A percentile compares a stretch with the other conserved stretches of the same genome.
These are phyloP conservation scores for Betta splendens DNA, from an alignment of 2,797 vertebrate species.

Conservation along the genomic window DNA sequence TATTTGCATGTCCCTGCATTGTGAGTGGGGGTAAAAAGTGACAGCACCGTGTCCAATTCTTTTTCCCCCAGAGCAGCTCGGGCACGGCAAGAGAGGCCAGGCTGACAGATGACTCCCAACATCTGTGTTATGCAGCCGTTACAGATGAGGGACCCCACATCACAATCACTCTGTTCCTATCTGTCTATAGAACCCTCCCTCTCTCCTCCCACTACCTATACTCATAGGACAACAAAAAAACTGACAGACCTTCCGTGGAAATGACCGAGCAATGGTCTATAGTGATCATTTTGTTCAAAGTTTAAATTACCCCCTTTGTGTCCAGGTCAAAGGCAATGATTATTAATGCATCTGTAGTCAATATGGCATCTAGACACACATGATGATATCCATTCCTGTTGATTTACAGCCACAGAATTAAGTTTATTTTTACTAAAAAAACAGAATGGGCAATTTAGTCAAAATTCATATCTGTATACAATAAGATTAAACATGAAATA, in stretches of 20 bases:
- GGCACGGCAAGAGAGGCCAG: conserved; percentile 94
- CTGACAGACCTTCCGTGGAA: conserved; percentile 75
- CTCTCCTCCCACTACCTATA: conserved; percentile 70
- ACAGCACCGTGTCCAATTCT: conserved; percentile 99
- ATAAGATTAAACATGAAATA: neutral
- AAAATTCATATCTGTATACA: neutral
- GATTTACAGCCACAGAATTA: neutral
- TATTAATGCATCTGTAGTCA: conserved; percentile 53
- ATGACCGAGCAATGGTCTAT: conserved; percentile 79
- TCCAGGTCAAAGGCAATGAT: conserved; percentile 69
- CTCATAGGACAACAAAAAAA: conserved; percentile 63
- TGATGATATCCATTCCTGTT: conserved; percentile 18
- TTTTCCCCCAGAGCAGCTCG: conserved; percentile 95
- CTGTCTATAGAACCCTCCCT: conserved; percentile 72
- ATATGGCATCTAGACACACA: conserved; percentile 29
- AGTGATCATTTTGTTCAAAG: conserved; percentile 69
- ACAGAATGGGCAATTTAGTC: neutral
- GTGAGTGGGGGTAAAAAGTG: conserved; percentile 96
- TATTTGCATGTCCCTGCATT: conserved; percentile 99
- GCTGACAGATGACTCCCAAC: conserved; percentile 99
- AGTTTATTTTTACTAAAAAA: neutral
- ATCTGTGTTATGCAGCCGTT: conserved; percentile 99
- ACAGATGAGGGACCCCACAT: conserved; percentile 92
- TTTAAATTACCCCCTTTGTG: conserved; percentile 64
- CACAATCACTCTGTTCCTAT: conserved; percentile 69